Conservation (phyloP, 2,888 invertebrate genomes). For the Toxonevra muliebris region DNA sequence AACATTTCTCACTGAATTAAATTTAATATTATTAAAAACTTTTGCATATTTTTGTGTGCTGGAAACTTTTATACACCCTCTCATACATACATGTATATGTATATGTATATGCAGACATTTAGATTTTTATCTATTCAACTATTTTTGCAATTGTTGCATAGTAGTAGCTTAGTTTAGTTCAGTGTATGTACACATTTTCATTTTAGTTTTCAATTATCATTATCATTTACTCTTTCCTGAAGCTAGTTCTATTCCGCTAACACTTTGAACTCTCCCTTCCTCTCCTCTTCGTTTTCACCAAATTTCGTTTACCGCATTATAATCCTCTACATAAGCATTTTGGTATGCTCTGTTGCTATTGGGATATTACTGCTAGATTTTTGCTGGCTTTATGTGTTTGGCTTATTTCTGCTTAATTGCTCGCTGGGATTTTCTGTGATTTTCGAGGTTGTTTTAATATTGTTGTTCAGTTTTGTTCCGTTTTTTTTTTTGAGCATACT, state of each 20-base stretch:
- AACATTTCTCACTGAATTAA: conserved; percentile 8
- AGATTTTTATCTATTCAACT: not conserved
- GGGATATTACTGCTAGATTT: not conserved
- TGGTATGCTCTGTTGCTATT: not conserved
- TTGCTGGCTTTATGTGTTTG: too few species aligned
- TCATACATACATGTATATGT: too few species aligned
- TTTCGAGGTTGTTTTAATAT: too few species aligned
- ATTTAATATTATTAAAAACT: conserved; percentile 22
- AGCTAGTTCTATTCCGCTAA: not conserved
- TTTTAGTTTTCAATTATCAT: conserved; percentile 25
- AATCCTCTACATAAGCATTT: not conserved
- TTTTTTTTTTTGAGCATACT: too few species aligned
- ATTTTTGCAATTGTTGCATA: not conserved
- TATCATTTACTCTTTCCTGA: conserved; percentile 10
- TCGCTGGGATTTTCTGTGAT: too few species aligned
- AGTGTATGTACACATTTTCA: conserved; percentile 5
- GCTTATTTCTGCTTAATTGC: too few species aligned
- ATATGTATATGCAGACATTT: not conserved
- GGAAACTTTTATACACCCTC: not conserved
- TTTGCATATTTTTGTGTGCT: conserved; percentile 14
- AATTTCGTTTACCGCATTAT: conserved; percentile 1
- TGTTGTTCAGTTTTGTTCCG: too few species aligned
- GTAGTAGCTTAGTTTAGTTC: too few species aligned
- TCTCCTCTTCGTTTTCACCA: not conserved
- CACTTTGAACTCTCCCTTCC: not conserved